phyloP scores from a whole-genome alignment of 2,113 vertebrate genomes.

The Phainopepla nitens region DNA sequence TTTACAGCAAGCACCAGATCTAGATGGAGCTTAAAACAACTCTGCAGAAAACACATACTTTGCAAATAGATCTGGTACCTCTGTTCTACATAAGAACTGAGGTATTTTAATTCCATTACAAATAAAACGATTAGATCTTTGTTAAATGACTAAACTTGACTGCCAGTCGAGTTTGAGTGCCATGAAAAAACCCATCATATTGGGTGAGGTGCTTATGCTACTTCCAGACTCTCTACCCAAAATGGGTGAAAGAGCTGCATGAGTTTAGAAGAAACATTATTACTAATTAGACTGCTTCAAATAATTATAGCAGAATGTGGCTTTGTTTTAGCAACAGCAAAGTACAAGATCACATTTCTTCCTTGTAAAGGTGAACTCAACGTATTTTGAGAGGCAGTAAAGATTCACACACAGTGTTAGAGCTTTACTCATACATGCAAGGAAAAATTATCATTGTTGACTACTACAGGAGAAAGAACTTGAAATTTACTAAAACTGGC shows the following conservation, averaged over 20 bases:
- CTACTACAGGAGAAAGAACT: rapidly evolving
- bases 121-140: constrained; percentile 7
- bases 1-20: background rate
- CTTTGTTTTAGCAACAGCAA: background rate
- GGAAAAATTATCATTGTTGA: background rate
- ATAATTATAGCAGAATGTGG: background rate
- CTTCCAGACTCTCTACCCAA: background rate
- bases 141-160: background rate
- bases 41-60: background rate
- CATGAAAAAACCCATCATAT: background rate
- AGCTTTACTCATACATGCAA: background rate
- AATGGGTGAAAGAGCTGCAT: background rate
- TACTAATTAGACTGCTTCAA: background rate
- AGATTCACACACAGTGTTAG: rapidly evolving
- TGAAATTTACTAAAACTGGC: background rate
- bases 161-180: background rate
- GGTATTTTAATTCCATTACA: constrained; percentile 26
- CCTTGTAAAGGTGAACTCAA: background rate
- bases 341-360: background rate
- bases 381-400: background rate
- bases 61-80: background rate
- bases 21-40: background rate
- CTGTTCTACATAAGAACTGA: background rate
- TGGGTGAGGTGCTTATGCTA: background rate
- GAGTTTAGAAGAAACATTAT: background rate